Percentiles rank a stretch among this genome's conserved stretches.
phyloP scores from a whole-genome alignment of 1,140 invertebrate genomes.

The Hypsibius dujardini region DNA sequence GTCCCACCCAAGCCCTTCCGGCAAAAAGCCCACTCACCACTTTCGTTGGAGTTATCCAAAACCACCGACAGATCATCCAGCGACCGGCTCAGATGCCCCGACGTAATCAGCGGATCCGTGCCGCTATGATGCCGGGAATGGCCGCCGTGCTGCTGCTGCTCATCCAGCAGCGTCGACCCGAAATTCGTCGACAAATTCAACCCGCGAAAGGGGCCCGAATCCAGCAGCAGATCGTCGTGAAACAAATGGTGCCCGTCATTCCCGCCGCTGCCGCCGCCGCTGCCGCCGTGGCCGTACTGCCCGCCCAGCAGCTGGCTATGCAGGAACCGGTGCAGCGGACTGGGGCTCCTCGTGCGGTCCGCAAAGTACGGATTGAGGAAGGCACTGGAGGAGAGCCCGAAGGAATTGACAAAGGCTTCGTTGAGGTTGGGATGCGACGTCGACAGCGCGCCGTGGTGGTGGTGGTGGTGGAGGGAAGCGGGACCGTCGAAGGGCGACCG shows the following conservation, averaged over 20 bases:
- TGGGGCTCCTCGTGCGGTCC: conserved; percentile 1
- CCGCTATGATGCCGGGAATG: neutral
- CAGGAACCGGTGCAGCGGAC: conserved; percentile 7
- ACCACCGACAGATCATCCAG: conserved; percentile 13
- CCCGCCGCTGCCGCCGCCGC: neutral
- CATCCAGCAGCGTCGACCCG: neutral
- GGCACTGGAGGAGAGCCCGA: neutral
- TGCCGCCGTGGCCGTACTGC: neutral
- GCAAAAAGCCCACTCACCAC: neutral
- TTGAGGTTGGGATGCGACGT: neutral
- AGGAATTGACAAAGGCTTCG: conserved; percentile 1
- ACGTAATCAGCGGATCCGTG: neutral
- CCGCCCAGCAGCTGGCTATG: conserved; percentile 16
- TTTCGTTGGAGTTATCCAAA: conserved; percentile 7
- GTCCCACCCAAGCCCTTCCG: too few species aligned
- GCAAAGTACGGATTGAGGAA: conserved; percentile 12
- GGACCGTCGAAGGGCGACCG: too few species aligned
- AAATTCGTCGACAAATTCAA: neutral
- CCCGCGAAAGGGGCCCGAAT: neutral
- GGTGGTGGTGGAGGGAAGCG: too few species aligned
- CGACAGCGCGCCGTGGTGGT: neutral
- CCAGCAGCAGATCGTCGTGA: neutral
- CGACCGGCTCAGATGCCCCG: conserved; percentile 2
- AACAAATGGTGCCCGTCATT: neutral
- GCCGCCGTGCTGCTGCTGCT: neutral